Evolutionary conservation across 2,888 invertebrate genomes (phyloP).

Genomic region (Campoplex nolae): DNA sequence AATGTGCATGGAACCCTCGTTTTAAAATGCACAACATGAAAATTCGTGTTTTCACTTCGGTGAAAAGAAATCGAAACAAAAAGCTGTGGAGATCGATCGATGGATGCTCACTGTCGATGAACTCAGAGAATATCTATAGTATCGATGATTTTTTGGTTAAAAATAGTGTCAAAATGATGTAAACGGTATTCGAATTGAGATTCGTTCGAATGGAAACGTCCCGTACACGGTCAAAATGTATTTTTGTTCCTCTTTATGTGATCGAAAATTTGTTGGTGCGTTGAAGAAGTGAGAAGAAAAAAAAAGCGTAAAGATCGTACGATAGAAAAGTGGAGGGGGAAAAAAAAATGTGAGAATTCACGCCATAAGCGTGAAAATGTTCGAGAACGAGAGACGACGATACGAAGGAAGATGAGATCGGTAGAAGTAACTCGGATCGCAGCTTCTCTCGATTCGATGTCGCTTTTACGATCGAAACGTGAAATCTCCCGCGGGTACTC

Average conservation of each 20-base stretch:
- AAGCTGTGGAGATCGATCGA: no score
- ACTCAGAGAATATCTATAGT: no score
- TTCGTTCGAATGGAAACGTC: background rate
- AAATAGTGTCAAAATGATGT: no score
- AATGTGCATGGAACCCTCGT: no score
- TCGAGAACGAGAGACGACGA: slow-evolving; percentile 11
- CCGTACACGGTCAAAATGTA: background rate
- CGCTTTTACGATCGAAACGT: slow-evolving; percentile 69
- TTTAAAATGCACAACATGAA: no score
- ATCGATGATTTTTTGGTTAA: no score
- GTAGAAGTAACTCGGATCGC: slow-evolving; percentile 54
- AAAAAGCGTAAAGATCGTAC: slow-evolving; percentile 33
- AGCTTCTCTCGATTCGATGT: slow-evolving; percentile 65
- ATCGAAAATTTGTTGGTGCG: slow-evolving; percentile 25
- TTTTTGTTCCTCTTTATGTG: background rate
- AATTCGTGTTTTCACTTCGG: no score
- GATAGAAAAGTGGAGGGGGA: slow-evolving; percentile 15
- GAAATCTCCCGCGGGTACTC: slow-evolving; percentile 64
- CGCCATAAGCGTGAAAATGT: slow-evolving; percentile 17
- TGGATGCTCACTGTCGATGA: no score
- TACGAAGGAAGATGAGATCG: slow-evolving; percentile 53
- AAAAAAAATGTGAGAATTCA: slow-evolving; percentile 50
- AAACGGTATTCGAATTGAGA: background rate
- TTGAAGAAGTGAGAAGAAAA: background rate
- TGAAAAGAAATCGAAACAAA: no score